phyloP scores from a whole-genome alignment of 2,888 invertebrate species.

The Ophion ventricosus region DNA sequence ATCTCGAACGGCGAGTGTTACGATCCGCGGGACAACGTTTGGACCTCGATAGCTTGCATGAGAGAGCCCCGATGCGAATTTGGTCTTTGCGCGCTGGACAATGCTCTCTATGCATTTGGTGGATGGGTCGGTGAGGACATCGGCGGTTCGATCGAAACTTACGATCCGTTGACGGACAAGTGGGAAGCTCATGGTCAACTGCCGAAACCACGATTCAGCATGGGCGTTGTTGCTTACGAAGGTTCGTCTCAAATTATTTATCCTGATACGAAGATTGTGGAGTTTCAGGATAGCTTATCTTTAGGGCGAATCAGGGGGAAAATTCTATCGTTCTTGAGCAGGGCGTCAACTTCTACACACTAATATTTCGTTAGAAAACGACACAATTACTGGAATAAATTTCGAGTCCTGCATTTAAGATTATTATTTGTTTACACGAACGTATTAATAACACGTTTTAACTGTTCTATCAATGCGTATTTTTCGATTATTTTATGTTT shows the following conservation, averaged over 20 bases:
- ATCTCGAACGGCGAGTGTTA: constrained; percentile 94
- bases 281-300: too few relatives aligned
- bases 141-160: constrained; percentile 94
- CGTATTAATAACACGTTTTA: too few relatives aligned
- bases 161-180: constrained; percentile 90
- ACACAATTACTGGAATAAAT: too few relatives aligned
- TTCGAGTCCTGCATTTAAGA: too few relatives aligned
- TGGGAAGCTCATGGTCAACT: constrained; percentile 92
- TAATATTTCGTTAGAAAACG: too few relatives aligned
- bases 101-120: constrained; percentile 93
- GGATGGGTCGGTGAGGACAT: constrained; percentile 97
- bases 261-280: background rate
- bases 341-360: too few relatives aligned
- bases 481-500: too few relatives aligned
- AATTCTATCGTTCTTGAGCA: too few relatives aligned
- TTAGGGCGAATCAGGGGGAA: too few relatives aligned
- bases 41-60: constrained; percentile 85
- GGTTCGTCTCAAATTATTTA: constrained; percentile 83
- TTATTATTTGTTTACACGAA: too few relatives aligned
- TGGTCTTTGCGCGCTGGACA: constrained; percentile 93
- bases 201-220: constrained; percentile 94
- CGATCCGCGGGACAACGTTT: constrained; percentile 88
- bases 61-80: constrained; percentile 95
- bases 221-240: constrained; percentile 94
- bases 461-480: too few relatives aligned